These are phyloP conservation scores for Aspidiotus rigidus DNA, from an alignment of 2,888 invertebrate species.

Conservation along the genomic window DNA sequence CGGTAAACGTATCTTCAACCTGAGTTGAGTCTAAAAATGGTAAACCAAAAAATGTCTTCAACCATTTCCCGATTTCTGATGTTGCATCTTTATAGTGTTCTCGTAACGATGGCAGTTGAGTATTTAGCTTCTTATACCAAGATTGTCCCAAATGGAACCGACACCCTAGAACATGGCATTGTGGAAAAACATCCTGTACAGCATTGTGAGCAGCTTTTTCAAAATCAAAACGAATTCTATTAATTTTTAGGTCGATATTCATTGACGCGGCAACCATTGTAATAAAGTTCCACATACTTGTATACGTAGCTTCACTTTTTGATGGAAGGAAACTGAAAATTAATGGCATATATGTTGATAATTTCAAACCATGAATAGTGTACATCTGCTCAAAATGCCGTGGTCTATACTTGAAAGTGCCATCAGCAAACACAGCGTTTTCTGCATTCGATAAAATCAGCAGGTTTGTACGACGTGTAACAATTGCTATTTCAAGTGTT, in stretches of 20 bases:
- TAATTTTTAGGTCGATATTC: slow-evolving; percentile 24
- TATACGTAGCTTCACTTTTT: slow-evolving; percentile 29
- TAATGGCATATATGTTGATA: slow-evolving; percentile 24
- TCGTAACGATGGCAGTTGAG: neutral
- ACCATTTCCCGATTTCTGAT: neutral
- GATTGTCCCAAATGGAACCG: slow-evolving; percentile 1
- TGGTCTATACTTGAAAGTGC: slow-evolving; percentile 34
- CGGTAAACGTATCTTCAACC: neutral
- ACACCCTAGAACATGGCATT: neutral
- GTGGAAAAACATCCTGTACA: neutral
- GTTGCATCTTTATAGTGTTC: neutral
- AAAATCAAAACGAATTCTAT: slow-evolving; percentile 3
- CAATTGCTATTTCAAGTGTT: neutral
- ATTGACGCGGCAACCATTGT: slow-evolving; percentile 25
- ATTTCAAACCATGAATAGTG: slow-evolving; percentile 31
- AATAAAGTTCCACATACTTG: slow-evolving; percentile 22
- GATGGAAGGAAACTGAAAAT: slow-evolving; percentile 33
- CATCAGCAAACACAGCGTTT: slow-evolving; percentile 21
- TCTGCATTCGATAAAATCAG: neutral
- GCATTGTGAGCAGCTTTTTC: slow-evolving; percentile 8
- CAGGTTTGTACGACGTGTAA: neutral
- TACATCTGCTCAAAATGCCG: slow-evolving; percentile 34
- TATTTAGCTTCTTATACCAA: neutral
- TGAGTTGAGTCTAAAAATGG: neutral
- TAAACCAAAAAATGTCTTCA: neutral